Evolutionary conservation across 2,888 invertebrate species (phyloP), one percentile per base, ranked within the genome.

Genomic region (Argyresthia goedartella): DNA sequence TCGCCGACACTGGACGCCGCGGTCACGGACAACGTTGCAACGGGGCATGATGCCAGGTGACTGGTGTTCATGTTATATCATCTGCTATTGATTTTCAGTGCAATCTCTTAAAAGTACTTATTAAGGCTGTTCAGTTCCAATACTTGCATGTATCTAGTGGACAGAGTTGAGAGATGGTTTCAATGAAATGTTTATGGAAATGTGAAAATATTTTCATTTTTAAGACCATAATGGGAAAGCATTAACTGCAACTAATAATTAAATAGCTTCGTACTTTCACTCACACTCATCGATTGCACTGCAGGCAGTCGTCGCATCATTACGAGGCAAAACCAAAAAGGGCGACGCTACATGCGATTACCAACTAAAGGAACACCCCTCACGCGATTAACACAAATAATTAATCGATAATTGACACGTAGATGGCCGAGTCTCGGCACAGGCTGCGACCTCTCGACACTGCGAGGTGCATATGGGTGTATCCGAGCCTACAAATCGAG

Each of bases 401-500:
- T 65, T 61, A 62, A 62, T 60, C 56, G 58, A 58, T 61, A 64
- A 70, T 71, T 68, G 69, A 69, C 65, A 66, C 63, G 61, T 62
- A 60, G 43, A 51, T 43, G 50, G 41, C 10, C 25, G 14, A n/a
- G 36, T 34, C 13, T 13, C 13, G 35, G 41, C 60, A 59, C 59
- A 56, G 59, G 59, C 59, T 58, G 62, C 62, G 62, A 65, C 60
- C 62, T 62, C 57, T 63, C 61, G 59, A 61, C 65, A 64, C 60
- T 59, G 45, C 49, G 42, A 46, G 52, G 47, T 47, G 46, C 42
- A 50, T 41, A 43, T 45, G 53, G 25, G 50, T 39, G 34, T 49
- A 48, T 44, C 56, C 57, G 60, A 60, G 68, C 66, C 71, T 74
- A 81, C 79, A 77, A 82, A 84, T 82, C 76, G 72, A 75, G 70